Evolutionary conservation across 2,888 invertebrate genomes (phyloP), one percentile per base, ranked within the genome.

Genomic region (Archips crataeganus): DNA sequence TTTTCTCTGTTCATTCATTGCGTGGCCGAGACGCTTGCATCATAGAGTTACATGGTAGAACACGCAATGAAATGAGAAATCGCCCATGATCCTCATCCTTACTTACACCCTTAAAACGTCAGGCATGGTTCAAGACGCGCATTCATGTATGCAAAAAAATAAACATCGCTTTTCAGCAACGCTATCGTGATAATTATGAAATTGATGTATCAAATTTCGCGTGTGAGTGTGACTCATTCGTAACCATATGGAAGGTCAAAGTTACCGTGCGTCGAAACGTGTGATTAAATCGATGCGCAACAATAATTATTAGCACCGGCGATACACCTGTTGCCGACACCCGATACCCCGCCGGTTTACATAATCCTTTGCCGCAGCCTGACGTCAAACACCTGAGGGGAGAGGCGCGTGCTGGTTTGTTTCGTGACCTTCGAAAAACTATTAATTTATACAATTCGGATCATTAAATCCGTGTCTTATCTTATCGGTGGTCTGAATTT

Each of bases 271-370:
- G 59, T 49, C 47, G 49, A 47, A 73, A 68, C 39, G 36, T 68
- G 62, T 62, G 63, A 57, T 72, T 57, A 72, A 63, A 63, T 68
- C 72, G 57, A 81, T 81, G 80, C 71, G 75, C 79, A 77, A 82
- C 77, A 84, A 80, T 86, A 82, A 84, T 87, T 86, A 87, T 87
- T 86, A 85, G 79, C 77, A 66, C 70, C 78, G 75, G 71, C 79
- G 82, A 80, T 82, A 85, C 90, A 91, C 90, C 90, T 90, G 91
- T 85, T 83, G 81, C 79, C 78, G 90, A 85, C 79, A 91, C 78
- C 82, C 80, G 90, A 91, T 85, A 90, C 85, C 77, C 77, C 78
- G 77, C 81, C 84, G 82, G 82, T 88, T 90, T 89, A 89, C 87
- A 87, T 90, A 89, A 90, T 87, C 85, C 81, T 75, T 81, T 77